Base-by-base conservation (phyloP, 2,888 invertebrate species). In the Lacanobia oleracea region DNA sequence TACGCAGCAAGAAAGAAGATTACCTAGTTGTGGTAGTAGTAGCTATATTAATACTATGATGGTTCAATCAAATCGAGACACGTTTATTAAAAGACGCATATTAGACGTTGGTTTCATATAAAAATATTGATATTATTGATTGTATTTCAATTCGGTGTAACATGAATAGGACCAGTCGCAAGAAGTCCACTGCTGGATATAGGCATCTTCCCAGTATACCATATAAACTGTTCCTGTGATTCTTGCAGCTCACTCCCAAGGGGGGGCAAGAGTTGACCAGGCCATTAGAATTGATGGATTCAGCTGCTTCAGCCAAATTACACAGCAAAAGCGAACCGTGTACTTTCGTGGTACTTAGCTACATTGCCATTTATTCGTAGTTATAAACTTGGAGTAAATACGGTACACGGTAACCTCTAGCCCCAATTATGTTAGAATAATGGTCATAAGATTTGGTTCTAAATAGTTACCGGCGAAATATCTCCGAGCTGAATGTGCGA, bases 401-500 rank as follows among this genome's bases (percentile, higher is more conserved):
- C 6, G 27, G 33, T 33, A 33, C 10, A 40, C 23, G n/a, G 59
- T 51, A 43, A 23, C 27, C n/a, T 56, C 67, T 81, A n/a, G 37
- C 33, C 23, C 27, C 43, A 63, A 40, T 65, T 8, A n/a, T 40
- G 21, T 18, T 59, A 33, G 12, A 43, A n/a, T n/a, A 67, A 57
- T 33, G 16, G 33, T 50, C 27, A 59, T 82, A 61, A 62, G 53
- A 82, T 64, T 64, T 57, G 48, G 57, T 67, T 53, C 14, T 23
- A 12, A 56, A 16, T 43, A 70, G 82, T 85, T 91, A 97, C 98
- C 98, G 88, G 98, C 98, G 89, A 97, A 98, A 63, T 96, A 96
- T 89, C 97, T 95, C 73, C 98, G 94, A 68, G 97, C 96, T 14
- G 96, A 93, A 89, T 98, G 97, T 5, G 96, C 91, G 65, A 98